Evolutionary conservation across 2,113 vertebrate species (phyloP).

Genomic region (Australoheros scitulus): DNA sequence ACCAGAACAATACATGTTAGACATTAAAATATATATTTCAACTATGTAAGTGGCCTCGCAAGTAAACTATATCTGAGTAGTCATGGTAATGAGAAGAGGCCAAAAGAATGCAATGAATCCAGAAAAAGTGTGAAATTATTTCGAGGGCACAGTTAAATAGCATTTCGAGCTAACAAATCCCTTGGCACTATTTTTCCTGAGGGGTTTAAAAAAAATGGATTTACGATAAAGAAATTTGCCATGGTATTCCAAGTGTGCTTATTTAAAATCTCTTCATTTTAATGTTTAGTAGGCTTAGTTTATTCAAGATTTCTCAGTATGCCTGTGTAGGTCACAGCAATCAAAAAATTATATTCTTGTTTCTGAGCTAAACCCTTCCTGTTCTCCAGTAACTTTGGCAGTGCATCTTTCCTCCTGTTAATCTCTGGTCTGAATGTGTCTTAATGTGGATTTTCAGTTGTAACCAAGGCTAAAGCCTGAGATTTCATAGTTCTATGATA

Average conservation of each 20-base stretch:
- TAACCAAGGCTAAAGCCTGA: slow-evolving; percentile 52
- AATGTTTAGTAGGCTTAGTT: background rate
- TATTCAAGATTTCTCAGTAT: background rate
- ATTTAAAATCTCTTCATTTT: background rate
- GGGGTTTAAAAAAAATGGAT: slow-evolving; percentile 9
- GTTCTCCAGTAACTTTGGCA: slow-evolving; percentile 34
- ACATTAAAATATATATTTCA: background rate
- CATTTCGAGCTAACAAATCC: slow-evolving; percentile 18
- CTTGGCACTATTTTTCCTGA: background rate
- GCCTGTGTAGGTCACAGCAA: background rate
- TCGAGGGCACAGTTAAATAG: slow-evolving; percentile 11
- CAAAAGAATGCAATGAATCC: background rate
- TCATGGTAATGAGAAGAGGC: background rate
- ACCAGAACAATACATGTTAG: background rate
- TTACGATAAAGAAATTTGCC: slow-evolving; percentile 13
- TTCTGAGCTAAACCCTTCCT: slow-evolving; percentile 8
- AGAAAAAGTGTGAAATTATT: slow-evolving; percentile 40
- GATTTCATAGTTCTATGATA: slow-evolving; percentile 72
- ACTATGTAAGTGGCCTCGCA: background rate
- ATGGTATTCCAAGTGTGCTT: background rate
- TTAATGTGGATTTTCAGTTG: slow-evolving; percentile 68
- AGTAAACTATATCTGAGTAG: background rate
- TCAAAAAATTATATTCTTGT: slow-evolving; percentile 2
- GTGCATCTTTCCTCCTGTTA: slow-evolving; percentile 32
- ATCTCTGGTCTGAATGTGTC: slow-evolving; percentile 39